These are phyloP conservation scores for Hippocampus zosterae DNA, from an alignment of 2,113 vertebrate species.

Conservation along the genomic window DNA sequence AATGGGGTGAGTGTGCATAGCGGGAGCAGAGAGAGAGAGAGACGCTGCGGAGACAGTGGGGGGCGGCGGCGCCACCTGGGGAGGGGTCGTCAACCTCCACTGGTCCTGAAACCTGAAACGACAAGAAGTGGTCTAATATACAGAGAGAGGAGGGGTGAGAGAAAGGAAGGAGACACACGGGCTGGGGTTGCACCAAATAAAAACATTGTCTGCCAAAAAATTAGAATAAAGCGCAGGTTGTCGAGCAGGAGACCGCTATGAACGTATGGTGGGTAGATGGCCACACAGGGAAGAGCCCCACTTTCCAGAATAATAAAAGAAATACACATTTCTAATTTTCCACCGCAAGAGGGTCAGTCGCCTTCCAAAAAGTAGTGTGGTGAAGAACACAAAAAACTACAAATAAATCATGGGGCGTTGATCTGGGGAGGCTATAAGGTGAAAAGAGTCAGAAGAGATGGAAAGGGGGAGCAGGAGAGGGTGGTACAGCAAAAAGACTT, in stretches of 20 bases:
- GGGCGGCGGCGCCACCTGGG: constrained; percentile 76
- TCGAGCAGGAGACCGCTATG: constrained; percentile 7
- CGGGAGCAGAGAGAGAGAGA: constrained; percentile 78
- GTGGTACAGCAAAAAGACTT: constrained; percentile 4
- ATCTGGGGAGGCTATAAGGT: not conserved
- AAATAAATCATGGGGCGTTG: constrained; percentile 11
- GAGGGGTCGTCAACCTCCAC: constrained; percentile 80
- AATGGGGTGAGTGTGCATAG: constrained; percentile 81
- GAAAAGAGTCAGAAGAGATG: constrained; percentile 3
- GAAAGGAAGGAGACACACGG: constrained; percentile 31
- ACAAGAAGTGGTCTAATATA: constrained; percentile 84
- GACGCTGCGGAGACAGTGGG: constrained; percentile 78
- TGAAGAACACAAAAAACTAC: constrained; percentile 13
- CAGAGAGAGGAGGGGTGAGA: constrained; percentile 61
- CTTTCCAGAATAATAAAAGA: not conserved
- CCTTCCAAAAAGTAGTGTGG: constrained; percentile 19
- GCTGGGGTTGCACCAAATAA: constrained; percentile 28
- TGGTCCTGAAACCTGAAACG: constrained; percentile 84
- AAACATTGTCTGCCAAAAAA: constrained; percentile 31
- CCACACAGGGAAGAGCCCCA: constrained; percentile 3
- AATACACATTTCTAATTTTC: constrained; percentile 14
- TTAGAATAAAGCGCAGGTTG: constrained; percentile 39
- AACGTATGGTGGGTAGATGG: not conserved
- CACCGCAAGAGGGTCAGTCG: constrained; percentile 29
- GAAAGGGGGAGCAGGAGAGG: not conserved